Evolutionary conservation across 64 coral and sea anemone species (phyloP), one percentile per base, ranked within the genome.

Genomic region (Montipora cactus): DNA sequence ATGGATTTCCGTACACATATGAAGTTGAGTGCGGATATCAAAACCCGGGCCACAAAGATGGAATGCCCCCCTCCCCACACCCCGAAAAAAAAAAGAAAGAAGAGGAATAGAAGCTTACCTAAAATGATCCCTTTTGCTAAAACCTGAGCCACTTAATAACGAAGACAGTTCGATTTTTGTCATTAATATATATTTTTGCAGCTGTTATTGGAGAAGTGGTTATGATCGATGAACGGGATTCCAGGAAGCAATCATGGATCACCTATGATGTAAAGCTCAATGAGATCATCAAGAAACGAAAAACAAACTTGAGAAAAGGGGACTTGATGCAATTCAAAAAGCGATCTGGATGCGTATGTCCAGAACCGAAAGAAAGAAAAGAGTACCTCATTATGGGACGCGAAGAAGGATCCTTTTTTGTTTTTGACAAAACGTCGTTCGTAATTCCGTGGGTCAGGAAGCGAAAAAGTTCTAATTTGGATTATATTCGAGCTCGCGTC

Each of bases 391-490:
- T 93, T 57, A 87, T 93, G 84, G 91, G 75, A 28, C 53, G 55
- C 25, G 82, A 93, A 15, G 11, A 93, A 19, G 84, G 91, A 8
- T 19, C 45, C 1, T 86, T 87, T 15, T 93, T 87, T 9, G 47
- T 93, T 0, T 75, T 93, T 68, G 77, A 93, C 19, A 45, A 79
- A 22, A 80, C 70, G 9, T 87, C 83, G 5, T 44, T 79, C n/a
- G 84, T 93, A 7, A 28, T 93, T 67, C 91, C 91, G 13, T 93
- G 91, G 91, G 51, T n/a, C 61, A 85, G 20, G 81, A 85, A 70
- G 11, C 81, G 81, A 19, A 85, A 68, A 10, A 85, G 18, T 16
- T 16, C 52, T 14, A 85, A 48, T 45, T 85, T 70, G 61, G 81
- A 85, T 46, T 45, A 79, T 44, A 62, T 85, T 85, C 81, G 81